phyloP scores from a whole-genome alignment of 2,888 invertebrate genomes.

The Clivina fossor region DNA sequence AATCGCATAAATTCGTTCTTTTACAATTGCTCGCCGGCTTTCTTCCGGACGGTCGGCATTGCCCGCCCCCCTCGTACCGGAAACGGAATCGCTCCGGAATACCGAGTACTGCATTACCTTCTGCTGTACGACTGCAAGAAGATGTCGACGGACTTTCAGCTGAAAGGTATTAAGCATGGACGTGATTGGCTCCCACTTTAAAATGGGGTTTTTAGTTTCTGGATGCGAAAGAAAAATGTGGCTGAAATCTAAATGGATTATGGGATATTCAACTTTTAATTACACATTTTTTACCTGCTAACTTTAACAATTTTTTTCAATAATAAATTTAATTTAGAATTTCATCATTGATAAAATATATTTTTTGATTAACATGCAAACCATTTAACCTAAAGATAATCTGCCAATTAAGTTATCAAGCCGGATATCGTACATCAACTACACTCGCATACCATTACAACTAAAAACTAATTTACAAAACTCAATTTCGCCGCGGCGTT shows the following conservation, averaged over 20 bases:
- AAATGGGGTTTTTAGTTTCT: background rate
- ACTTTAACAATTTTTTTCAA: too few species aligned
- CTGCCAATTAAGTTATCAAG: too few species aligned
- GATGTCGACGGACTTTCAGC: background rate
- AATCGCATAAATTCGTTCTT: conserved; percentile 32
- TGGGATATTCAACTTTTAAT: too few species aligned
- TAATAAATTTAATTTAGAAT: too few species aligned
- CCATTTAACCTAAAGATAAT: too few species aligned
- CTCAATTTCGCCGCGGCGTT: too few species aligned
- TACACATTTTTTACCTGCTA: too few species aligned
- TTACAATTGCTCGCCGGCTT: conserved; percentile 30
- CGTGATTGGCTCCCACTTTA: conserved; percentile 22
- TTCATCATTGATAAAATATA: too few species aligned
- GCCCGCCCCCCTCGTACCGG: conserved; percentile 3
- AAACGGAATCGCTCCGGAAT: conserved; percentile 12
- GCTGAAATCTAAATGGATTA: background rate
- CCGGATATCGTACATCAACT: too few species aligned
- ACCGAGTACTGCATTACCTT: conserved; percentile 26
- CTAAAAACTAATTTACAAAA: too few species aligned
- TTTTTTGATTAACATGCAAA: too few species aligned
- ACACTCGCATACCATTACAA: too few species aligned
- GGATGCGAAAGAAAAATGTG: background rate
- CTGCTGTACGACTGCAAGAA: background rate
- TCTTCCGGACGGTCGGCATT: conserved; percentile 15
- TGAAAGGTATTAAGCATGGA: conserved; percentile 17